Evolutionary conservation across 2,797 vertebrate species (phyloP).

Genomic region (Rousettus madagascariensis): DNA sequence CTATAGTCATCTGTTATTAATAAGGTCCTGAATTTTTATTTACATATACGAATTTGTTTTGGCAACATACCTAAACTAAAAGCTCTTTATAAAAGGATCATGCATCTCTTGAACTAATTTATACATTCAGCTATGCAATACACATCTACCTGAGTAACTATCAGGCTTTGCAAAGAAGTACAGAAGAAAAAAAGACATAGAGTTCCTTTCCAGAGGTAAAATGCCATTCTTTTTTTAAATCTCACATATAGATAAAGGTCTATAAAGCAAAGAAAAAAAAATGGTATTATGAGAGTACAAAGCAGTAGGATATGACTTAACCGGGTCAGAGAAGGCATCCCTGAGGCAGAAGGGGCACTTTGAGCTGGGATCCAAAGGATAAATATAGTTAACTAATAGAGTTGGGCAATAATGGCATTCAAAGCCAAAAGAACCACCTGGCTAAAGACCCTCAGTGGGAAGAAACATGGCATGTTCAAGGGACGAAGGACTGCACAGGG

Average conservation of each 20-base stretch:
- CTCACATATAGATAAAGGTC: neutral
- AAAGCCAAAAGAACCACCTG: neutral
- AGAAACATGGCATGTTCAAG: neutral
- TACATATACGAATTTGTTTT: neutral
- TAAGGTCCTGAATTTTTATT: neutral
- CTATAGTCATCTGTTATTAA: neutral
- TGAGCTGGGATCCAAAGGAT: neutral
- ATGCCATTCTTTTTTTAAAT: neutral
- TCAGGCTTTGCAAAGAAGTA: neutral
- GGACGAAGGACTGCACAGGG: rapidly evolving
- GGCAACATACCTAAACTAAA: neutral
- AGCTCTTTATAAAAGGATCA: neutral
- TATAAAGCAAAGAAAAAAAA: neutral
- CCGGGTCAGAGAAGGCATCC: neutral
- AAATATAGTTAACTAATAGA: neutral
- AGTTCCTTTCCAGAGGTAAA: neutral
- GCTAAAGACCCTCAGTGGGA: neutral
- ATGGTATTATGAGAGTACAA: neutral
- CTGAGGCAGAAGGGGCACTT: neutral
- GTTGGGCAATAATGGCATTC: neutral
- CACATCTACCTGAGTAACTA: neutral
- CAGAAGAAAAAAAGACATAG: neutral
- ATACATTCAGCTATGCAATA: neutral
- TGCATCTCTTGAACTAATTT: neutral
- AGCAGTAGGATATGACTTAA: neutral